Evolutionary conservation across 92 coral and sea anemone species (phyloP).

Genomic region (Porites lobata): DNA sequence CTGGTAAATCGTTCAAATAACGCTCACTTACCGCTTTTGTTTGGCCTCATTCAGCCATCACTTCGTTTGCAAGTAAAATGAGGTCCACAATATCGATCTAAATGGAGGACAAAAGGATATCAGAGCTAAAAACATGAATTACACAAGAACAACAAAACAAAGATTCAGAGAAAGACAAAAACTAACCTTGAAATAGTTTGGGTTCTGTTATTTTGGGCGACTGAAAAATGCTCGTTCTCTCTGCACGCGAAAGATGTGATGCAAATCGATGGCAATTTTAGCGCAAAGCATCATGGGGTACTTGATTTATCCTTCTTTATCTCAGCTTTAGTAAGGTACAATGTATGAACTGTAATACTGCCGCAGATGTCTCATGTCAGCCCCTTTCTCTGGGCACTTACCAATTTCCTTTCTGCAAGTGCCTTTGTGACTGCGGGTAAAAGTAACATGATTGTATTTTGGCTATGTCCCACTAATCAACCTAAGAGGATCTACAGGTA

Average conservation of each 20-base stretch:
- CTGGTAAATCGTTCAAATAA: not conserved
- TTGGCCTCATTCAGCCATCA: not conserved
- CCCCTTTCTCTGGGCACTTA: too few relatives aligned
- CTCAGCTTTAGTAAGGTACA: too few relatives aligned
- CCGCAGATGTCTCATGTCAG: too few relatives aligned
- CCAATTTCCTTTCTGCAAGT: too few relatives aligned
- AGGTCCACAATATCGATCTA: not conserved
- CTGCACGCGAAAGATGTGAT: not conserved
- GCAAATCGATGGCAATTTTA: not conserved
- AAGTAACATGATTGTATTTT: too few relatives aligned
- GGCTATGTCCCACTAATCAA: too few relatives aligned
- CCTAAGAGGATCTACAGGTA: too few relatives aligned
- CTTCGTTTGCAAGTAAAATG: conserved; percentile 5
- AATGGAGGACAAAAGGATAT: not conserved
- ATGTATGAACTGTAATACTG: too few relatives aligned
- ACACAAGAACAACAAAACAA: not conserved
- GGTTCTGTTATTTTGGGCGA: not conserved
- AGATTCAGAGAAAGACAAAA: not conserved
- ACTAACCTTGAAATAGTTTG: not conserved
- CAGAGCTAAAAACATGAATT: not conserved
- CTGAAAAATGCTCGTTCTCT: not conserved
- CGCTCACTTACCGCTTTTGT: not conserved
- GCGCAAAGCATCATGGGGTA: conserved; percentile 4
- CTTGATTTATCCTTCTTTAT: not conserved
- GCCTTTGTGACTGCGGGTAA: too few relatives aligned